Base-by-base conservation (phyloP, 2,113 vertebrate species). In the Marmota monax region DNA sequence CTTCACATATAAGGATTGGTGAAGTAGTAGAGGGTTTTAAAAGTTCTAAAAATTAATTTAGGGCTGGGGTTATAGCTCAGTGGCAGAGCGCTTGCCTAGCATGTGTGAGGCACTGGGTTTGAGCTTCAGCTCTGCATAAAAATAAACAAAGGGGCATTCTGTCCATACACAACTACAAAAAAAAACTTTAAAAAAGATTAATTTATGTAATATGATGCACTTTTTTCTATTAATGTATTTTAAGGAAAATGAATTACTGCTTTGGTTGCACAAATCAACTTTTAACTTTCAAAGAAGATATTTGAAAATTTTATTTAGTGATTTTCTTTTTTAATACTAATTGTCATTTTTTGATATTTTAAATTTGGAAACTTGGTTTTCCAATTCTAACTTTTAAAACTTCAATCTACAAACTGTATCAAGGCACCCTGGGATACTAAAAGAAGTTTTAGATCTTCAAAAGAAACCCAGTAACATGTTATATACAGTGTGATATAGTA, bases 11-110 rank as follows among this genome's bases (percentile, higher is more conserved):
- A 90, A 94, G 79, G 22, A 7, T 79, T 86, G 61, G 9, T 84
- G 27, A 91, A 91, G 9, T 93, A 48, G 7, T 80, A 74, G 48
- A 90, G 10, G 2, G 42, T 53, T 96, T 94, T 53, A 25, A 78
- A 95, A 73, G 53, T 74, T 77, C 27, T 22, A 84, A 92, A 92
- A n/a, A 72, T 90, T 61, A 95, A 79, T 85, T 95, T 76, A 88
- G 48, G 48, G 48, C 12, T 51, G 48, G 48, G 48, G 48, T 13
- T 51, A 13, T 51, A 51, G 48, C 48, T 51, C 12, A 51, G 48
- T 51, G 48, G 48, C 48, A 51, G 48, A 51, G 48, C 1, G 12
- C 48, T 51, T 13, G 10, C 12, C 48, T 51, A 2, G 48, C 48
- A 51, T 51, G 48, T 51, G 48, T 51, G 48, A 51, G 12, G 48